A percentile compares a stretch with the other conserved stretches of the same genome.
Conservation (phyloP, 2,888 invertebrate genomes). For the Bursaphelenchus okinawaensis region DNA sequence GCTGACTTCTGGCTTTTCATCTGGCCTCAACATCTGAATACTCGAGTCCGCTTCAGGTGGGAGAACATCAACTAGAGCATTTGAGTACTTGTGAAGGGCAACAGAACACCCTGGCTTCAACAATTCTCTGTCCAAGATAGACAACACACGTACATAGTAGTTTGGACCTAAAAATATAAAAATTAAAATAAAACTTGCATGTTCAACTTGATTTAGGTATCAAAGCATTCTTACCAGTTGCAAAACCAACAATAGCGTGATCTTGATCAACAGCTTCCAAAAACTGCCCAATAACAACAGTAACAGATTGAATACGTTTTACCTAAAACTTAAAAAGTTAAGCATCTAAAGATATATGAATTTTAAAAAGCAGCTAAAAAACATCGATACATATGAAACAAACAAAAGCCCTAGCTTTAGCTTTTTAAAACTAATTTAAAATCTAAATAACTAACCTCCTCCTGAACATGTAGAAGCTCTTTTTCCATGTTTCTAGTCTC, state of each 20-base stretch:
- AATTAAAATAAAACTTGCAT: too few relatives aligned
- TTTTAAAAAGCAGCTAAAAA: too few relatives aligned
- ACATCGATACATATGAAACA: too few relatives aligned
- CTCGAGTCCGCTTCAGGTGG: slow-evolving; percentile 98
- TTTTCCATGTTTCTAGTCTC: slow-evolving; percentile 97
- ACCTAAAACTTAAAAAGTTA: slow-evolving; percentile 65
- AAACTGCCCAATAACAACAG: slow-evolving; percentile 96
- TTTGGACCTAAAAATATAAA: slow-evolving; percentile 80
- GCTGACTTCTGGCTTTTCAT: slow-evolving; percentile 75
- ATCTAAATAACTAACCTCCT: too few relatives aligned
- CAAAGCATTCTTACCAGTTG: slow-evolving; percentile 66
- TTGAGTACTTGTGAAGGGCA: slow-evolving; percentile 95
- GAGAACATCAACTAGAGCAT: slow-evolving; percentile 96
- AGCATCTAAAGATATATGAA: neutral
- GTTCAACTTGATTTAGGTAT: neutral
- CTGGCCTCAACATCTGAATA: slow-evolving; percentile 89
- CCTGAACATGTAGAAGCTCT: slow-evolving; percentile 93
- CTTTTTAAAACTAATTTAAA: neutral
- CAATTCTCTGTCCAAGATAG: slow-evolving; percentile 92
- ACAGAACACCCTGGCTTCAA: slow-evolving; percentile 96
- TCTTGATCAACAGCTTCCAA: slow-evolving; percentile 98
- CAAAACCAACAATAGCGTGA: slow-evolving; percentile 96
- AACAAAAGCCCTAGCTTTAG: neutral
- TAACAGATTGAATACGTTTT: slow-evolving; percentile 96
- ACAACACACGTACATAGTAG: slow-evolving; percentile 94